A percentile compares a stretch with the other conserved stretches of the same genome.
These are phyloP conservation scores for Chinchilla lanigera DNA, from an alignment of 2,113 vertebrate species.

Conservation along the genomic window DNA sequence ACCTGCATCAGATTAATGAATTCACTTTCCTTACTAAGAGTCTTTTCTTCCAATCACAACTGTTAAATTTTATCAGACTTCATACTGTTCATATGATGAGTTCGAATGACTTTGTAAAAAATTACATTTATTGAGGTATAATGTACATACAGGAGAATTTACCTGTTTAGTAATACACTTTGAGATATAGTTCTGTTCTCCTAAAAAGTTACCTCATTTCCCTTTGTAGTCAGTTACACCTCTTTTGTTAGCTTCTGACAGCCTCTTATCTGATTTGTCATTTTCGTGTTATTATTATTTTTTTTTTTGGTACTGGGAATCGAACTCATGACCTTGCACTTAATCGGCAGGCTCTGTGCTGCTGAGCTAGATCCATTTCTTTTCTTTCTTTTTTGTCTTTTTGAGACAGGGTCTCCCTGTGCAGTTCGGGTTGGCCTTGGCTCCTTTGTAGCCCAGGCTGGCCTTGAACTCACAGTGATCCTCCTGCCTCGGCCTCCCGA, in stretches of 20 bases:
- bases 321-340: too few species aligned
- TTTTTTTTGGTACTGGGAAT: too few species aligned
- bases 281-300: too few species aligned
- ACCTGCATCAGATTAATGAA: background rate
- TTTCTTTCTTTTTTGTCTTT: too few species aligned
- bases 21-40: background rate
- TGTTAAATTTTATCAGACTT: conserved; percentile 15
- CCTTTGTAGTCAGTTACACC: background rate
- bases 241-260: background rate
- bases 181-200: background rate
- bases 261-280: background rate
- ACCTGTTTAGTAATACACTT: background rate
- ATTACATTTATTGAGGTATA: background rate
- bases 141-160: background rate
- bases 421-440: too few species aligned
- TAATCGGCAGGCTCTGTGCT: too few species aligned
- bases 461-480: too few species aligned
- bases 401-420: too few species aligned
- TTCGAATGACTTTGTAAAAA: background rate
- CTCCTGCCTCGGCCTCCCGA: too few species aligned
- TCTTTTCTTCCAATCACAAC: background rate
- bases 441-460: too few species aligned
- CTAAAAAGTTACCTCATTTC: background rate
- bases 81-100: background rate
- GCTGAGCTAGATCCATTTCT: too few species aligned